Evolutionary conservation across 2,113 vertebrate species (phyloP), one percentile per base, ranked within the genome.

Genomic region (Phoxinus phoxinus): DNA sequence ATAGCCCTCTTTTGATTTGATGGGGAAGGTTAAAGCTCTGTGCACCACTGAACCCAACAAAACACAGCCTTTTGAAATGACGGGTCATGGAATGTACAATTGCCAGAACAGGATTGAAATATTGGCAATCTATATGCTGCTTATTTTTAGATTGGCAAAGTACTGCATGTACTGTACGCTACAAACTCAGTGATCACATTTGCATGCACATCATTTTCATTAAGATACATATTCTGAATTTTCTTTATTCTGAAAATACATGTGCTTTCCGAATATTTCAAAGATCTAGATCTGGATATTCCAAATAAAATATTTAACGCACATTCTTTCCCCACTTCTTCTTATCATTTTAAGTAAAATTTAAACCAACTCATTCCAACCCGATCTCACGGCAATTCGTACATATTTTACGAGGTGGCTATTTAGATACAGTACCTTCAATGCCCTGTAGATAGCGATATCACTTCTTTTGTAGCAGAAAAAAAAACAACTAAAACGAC

Each of bases 121-220:
- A 73, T 73, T 73, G 71, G 37, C 25, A 73, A 73, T 73, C 71
- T 12, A 73, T 73, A 73, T 46, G 23, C 71, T 73, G 23, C n/a
- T 46, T 73, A 46, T 44, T 44, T 46, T 46, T 73, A 37, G 32
- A 69, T 69, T 37, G 21, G 32, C 1, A 23, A 41, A 71, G 32
- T 37, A 23, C 67, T 71, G 67, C 67, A 69, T 37, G 32, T 69
- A 69, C 65, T 69, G 65, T 44, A 27, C 6, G 12, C 37, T 73
- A 6, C 37, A 25, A 46, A 25, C 19, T 13, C 9, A 23, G 1
- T n/a, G 35, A 41, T 23, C 37, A 71, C 67, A 71, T 71, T 46
- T 46, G 23, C 10, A 25, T 61, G 67, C 35, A 6, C 71, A 73
- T n/a, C 10, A 73, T 8, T 25, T 6, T 73, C 71, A 44, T 73